These are phyloP conservation scores for Ctenomys sociabilis DNA, from an alignment of 2,113 vertebrate genomes.

Conservation along the genomic window DNA sequence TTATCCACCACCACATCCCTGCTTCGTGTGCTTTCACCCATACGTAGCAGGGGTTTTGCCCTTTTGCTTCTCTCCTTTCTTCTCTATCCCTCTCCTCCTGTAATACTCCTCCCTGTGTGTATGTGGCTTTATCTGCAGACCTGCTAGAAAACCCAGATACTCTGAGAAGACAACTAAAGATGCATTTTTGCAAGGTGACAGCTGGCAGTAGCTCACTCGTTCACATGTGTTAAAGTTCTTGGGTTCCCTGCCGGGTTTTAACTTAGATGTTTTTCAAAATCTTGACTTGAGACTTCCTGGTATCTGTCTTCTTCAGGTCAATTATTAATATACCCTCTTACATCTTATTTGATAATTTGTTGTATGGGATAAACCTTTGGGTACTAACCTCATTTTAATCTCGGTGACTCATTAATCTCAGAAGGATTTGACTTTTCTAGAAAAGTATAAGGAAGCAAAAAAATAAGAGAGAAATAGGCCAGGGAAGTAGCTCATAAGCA, in stretches of 20 bases:
- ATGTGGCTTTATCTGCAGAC: not conserved
- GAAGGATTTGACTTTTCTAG: slow-evolving; percentile 32
- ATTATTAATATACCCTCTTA: not conserved
- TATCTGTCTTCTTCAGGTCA: not conserved
- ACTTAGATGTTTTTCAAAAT: slow-evolving; percentile 35
- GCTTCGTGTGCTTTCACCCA: not conserved
- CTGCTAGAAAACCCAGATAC: not conserved
- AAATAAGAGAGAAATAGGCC: slow-evolving; percentile 6
- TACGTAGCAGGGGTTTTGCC: not conserved
- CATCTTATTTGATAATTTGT: not conserved
- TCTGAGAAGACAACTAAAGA: not conserved
- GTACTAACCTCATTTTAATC: slow-evolving; percentile 8
- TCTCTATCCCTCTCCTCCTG: too few species aligned
- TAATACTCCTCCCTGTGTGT: not conserved
- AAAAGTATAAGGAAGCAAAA: slow-evolving; percentile 51
- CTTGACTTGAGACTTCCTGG: slow-evolving; percentile 30
- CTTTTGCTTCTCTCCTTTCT: not conserved
- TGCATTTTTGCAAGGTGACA: not conserved
- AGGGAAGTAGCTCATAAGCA: too few species aligned
- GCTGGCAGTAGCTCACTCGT: not conserved
- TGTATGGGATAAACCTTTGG: not conserved
- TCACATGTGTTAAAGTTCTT: not conserved
- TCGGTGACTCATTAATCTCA: not conserved
- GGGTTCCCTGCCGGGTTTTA: slow-evolving; percentile 28
- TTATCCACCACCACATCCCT: not conserved